These are phyloP conservation scores for Odontomyia ornata DNA, from an alignment of 2,888 invertebrate species.

Conservation along the genomic window DNA sequence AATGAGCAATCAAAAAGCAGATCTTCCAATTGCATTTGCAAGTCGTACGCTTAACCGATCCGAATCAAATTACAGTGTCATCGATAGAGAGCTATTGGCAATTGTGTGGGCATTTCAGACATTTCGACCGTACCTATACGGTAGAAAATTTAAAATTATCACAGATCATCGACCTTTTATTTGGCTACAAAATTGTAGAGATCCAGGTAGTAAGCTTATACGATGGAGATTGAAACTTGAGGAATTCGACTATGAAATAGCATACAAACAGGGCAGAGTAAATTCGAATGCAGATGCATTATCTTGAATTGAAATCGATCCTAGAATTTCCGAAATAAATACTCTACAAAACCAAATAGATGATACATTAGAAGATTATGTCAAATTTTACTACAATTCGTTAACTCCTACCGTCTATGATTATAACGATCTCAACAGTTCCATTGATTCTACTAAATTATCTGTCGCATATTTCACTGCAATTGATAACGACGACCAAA, in stretches of 20 bases:
- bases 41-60: not conserved
- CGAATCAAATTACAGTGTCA: constrained; percentile 6
- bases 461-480: too few species aligned
- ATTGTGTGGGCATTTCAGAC: too few species aligned
- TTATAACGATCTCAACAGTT: too few species aligned
- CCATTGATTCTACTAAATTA: too few species aligned
- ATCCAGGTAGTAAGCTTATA: constrained; percentile 12
- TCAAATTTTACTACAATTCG: not conserved
- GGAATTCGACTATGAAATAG: too few species aligned
- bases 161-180: constrained; percentile 24
- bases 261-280: constrained; percentile 13
- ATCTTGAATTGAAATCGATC: not conserved
- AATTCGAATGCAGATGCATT: constrained; percentile 4
- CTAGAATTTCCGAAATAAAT: not conserved
- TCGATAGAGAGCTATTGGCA: too few species aligned
- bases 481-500: too few species aligned
- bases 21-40: not conserved
- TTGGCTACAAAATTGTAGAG: constrained; percentile 26
- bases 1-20: too few species aligned
- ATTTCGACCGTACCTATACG: constrained; percentile 31
- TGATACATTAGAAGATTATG: too few species aligned
- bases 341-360: not conserved
- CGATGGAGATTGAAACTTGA: constrained; percentile 17
- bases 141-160: not conserved
- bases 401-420: not conserved